A percentile compares a stretch with the other conserved stretches of the same genome.
phyloP scores from a whole-genome alignment of 2,113 vertebrate species.

The Charina bottae region DNA sequence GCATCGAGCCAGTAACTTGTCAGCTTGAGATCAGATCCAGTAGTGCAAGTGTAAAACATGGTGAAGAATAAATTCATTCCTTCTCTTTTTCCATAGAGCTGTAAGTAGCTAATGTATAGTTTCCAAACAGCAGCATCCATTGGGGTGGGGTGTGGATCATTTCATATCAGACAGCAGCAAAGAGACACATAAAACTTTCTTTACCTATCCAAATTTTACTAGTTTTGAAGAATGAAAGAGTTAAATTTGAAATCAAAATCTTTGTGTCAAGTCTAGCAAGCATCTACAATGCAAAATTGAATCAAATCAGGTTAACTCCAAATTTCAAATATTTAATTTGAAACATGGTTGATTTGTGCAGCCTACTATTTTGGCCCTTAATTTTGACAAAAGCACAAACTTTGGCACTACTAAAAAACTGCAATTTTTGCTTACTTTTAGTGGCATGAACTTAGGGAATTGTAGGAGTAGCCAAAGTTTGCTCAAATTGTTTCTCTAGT shows the following conservation, averaged over 20 bases:
- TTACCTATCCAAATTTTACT: neutral
- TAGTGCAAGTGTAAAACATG: too few species aligned
- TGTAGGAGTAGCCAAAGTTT: neutral
- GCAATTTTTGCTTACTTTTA: neutral
- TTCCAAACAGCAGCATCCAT: neutral
- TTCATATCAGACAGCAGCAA: neutral
- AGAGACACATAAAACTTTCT: neutral
- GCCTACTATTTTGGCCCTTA: neutral
- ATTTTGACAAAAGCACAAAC: neutral
- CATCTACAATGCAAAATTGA: neutral
- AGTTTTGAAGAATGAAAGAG: neutral
- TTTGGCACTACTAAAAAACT: neutral
- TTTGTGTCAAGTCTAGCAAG: neutral
- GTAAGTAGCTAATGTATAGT: neutral
- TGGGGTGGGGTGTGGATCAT: neutral
- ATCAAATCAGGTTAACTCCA: neutral
- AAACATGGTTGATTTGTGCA: neutral
- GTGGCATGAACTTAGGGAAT: neutral
- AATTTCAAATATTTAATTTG: neutral
- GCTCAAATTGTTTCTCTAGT: neutral
- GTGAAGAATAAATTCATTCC: neutral
- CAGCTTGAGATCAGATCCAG: neutral
- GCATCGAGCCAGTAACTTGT: neutral
- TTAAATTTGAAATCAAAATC: neutral
- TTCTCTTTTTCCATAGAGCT: neutral